Evolutionary conservation across 2,113 vertebrate species (phyloP).

Genomic region (Clarias batrachus): DNA sequence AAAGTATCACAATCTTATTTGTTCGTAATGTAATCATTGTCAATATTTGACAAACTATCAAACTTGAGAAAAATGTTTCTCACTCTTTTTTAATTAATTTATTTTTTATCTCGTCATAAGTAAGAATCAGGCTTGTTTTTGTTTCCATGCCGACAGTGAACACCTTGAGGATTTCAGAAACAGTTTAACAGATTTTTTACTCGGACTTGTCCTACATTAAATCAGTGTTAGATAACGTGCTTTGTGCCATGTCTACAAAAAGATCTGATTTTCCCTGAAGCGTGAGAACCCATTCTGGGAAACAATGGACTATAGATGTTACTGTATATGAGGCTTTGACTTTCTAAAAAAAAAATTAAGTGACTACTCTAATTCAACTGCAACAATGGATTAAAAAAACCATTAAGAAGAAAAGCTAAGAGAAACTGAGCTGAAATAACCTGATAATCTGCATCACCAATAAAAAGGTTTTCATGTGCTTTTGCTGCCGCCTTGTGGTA

Average conservation of each 20-base stretch:
- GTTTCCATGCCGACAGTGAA: not conserved
- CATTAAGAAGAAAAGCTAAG: not conserved
- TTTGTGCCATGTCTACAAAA: not conserved
- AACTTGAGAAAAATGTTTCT: not conserved
- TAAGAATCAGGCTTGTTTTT: not conserved
- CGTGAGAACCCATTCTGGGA: not conserved
- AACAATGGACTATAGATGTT: not conserved
- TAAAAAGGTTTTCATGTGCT: not conserved
- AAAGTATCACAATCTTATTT: not conserved
- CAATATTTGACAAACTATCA: not conserved
- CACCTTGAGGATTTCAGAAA: not conserved
- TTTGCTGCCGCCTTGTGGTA: slow-evolving; percentile 5
- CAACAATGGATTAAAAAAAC: not conserved
- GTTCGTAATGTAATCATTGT: not conserved
- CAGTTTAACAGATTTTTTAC: not conserved
- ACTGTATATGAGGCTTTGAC: not conserved
- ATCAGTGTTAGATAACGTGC: not conserved
- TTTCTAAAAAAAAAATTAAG: not conserved
- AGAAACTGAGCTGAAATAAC: not conserved
- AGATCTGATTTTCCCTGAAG: not conserved
- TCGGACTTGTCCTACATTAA: not conserved
- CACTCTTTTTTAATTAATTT: too few species aligned
- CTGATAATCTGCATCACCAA: not conserved
- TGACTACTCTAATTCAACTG: not conserved
- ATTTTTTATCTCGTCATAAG: not conserved